Conservation (phyloP, 2,888 invertebrate species). For the Oscheius myriophilus region DNA sequence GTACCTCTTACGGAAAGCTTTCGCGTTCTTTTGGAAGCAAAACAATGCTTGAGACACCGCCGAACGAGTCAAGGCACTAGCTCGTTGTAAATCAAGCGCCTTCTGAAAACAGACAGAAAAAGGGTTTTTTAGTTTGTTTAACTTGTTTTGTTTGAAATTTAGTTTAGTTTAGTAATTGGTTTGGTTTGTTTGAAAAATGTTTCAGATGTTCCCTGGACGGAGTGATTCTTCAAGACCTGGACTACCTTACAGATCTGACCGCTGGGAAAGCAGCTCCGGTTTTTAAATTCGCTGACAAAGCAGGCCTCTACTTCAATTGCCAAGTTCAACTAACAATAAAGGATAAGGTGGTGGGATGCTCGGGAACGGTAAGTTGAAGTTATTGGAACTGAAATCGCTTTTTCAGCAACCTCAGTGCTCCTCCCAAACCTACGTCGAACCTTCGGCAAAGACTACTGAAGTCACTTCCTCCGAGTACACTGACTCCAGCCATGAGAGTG, state of each 20-base stretch:
- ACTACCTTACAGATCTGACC: conserved; percentile 62
- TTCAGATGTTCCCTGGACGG: conserved; percentile 65
- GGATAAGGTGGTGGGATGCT: conserved; percentile 57
- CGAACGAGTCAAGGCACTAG: no score
- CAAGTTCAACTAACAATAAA: conserved; percentile 68
- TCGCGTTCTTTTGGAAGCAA: no score
- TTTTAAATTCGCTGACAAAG: conserved; percentile 69
- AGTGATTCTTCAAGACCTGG: conserved; percentile 65
- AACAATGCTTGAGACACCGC: no score
- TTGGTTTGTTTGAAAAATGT: no score
- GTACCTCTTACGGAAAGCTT: no score
- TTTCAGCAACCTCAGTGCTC: conserved; percentile 48
- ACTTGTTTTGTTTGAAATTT: no score
- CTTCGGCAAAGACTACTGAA: conserved; percentile 48
- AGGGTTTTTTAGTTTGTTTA: no score
- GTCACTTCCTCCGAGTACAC: conserved; percentile 34
- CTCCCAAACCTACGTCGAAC: conserved; percentile 45
- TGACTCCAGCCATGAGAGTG: conserved; percentile 42
- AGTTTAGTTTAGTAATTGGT: no score
- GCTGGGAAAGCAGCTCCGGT: conserved; percentile 65
- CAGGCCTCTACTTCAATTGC: conserved; percentile 69
- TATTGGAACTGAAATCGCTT: no score
- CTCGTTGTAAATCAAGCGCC: no score
- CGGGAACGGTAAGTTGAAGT: conserved; percentile 42
- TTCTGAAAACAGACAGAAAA: no score